Conservation (phyloP, 2,888 invertebrate species). For the Thecophora atra region DNA sequence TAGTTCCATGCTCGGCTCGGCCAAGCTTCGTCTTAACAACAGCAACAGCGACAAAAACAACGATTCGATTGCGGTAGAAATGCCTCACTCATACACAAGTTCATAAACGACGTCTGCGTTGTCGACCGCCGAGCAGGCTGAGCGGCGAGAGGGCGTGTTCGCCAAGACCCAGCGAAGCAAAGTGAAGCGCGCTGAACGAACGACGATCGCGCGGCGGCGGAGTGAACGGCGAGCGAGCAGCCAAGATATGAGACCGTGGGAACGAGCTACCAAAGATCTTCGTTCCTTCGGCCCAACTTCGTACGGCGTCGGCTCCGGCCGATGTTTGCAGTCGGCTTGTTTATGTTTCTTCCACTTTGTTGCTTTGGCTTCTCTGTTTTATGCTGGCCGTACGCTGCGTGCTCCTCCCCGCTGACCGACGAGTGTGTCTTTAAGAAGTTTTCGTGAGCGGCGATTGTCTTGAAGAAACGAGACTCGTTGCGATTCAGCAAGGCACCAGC, state of each 20-base stretch:
- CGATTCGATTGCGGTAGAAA: conserved; percentile 36
- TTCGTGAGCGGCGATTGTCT: too few relatives aligned
- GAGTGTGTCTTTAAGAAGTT: too few relatives aligned
- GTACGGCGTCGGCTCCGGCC: conserved; percentile 46
- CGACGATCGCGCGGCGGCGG: conserved; percentile 41
- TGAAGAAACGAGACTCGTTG: too few relatives aligned
- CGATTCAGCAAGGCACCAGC: too few relatives aligned
- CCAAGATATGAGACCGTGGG: conserved; percentile 67
- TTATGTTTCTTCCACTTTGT: conserved; percentile 39
- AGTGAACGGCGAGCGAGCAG: conserved; percentile 53
- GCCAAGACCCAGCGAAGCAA: conserved; percentile 32
- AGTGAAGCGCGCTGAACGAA: conserved; percentile 56
- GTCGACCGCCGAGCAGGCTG: not conserved
- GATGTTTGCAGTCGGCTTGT: conserved; percentile 38
- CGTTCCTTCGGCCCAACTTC: conserved; percentile 45
- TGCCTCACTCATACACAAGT: conserved; percentile 35
- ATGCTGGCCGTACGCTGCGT: conserved; percentile 14
- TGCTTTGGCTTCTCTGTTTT: conserved; percentile 39
- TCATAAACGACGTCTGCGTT: conserved; percentile 24
- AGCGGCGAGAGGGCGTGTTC: conserved; percentile 31
- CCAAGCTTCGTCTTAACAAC: conserved; percentile 34
- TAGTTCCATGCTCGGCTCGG: conserved; percentile 35
- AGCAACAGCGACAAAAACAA: conserved; percentile 30
- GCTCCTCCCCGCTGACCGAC: not conserved
- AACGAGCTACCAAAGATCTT: conserved; percentile 64